Evolutionary conservation across 2,113 vertebrate genomes (phyloP).

Genomic region (Calyptommatus sinebrachiatus): DNA sequence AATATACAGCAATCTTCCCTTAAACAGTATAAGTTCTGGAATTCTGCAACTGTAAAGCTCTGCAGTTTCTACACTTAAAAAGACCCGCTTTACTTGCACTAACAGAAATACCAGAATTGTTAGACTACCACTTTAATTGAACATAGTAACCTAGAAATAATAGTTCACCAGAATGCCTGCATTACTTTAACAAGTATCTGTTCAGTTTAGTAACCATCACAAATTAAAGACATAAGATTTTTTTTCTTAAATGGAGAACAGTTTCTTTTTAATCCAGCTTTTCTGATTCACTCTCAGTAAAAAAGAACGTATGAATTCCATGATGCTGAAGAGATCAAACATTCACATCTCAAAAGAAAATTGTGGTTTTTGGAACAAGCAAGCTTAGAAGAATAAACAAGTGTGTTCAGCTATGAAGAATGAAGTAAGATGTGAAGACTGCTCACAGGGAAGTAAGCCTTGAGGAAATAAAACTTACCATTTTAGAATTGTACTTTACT

Average conservation of each 20-base stretch:
- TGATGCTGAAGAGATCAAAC: not conserved
- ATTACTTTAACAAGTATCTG: not conserved
- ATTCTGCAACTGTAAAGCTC: not conserved
- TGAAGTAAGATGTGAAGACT: not conserved
- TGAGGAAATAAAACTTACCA: slow-evolving; percentile 74
- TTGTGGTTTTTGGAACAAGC: not conserved
- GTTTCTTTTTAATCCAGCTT: not conserved
- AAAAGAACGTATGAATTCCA: not conserved
- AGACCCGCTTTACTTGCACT: too few species aligned
- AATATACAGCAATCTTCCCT: not conserved
- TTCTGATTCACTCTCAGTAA: not conserved
- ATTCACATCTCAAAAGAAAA: not conserved
- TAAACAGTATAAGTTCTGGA: not conserved
- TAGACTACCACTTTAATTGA: not conserved
- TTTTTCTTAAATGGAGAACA: not conserved
- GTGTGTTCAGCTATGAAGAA: slow-evolving; percentile 21
- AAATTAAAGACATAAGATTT: not conserved
- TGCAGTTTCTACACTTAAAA: not conserved
- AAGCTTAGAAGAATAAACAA: not conserved
- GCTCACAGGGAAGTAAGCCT: not conserved
- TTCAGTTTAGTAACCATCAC: not conserved
- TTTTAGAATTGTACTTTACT: slow-evolving; percentile 85
- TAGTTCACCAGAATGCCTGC: not conserved
- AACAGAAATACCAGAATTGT: not conserved
- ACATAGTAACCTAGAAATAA: not conserved